Percentiles rank a stretch among this genome's conserved stretches.
These are phyloP conservation scores for Drosophila arizonae DNA, from an alignment of 1,140 invertebrate species.

Conservation along the genomic window DNA sequence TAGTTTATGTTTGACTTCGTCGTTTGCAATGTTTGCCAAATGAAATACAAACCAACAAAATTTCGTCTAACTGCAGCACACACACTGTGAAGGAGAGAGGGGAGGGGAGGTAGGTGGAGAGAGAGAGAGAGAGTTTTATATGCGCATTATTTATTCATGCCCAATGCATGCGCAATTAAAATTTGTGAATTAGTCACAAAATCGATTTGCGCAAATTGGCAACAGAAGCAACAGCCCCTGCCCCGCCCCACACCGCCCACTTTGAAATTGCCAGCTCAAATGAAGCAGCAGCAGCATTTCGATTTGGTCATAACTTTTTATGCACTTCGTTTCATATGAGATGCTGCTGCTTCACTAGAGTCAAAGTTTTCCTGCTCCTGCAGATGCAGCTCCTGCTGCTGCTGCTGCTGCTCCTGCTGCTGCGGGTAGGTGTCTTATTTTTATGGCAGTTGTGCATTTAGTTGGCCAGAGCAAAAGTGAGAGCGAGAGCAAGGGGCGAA, in stretches of 20 bases:
- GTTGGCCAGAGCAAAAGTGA: conserved; percentile 19
- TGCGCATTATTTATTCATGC: conserved; percentile 70
- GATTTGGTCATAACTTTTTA: conserved; percentile 42
- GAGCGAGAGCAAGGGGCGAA: neutral
- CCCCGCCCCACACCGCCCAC: neutral
- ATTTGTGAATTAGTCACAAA: conserved; percentile 76
- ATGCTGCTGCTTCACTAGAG: conserved; percentile 14
- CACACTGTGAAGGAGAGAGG: neutral
- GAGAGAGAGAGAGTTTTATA: conserved; percentile 34
- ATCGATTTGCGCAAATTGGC: conserved; percentile 68
- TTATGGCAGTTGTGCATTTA: conserved; percentile 51
- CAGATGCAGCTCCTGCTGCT: neutral
- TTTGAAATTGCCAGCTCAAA: conserved; percentile 46
- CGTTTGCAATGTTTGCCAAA: conserved; percentile 50
- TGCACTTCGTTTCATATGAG: conserved; percentile 38
- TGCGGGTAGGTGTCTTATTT: conserved; percentile 22
- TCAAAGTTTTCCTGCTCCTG: conserved; percentile 38
- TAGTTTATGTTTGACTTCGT: conserved; percentile 67
- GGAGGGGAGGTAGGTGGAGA: neutral
- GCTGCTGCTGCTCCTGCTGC: neutral
- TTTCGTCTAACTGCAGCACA: conserved; percentile 31
- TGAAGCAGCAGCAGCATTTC: conserved; percentile 18
- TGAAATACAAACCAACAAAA: conserved; percentile 54
- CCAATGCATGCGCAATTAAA: conserved; percentile 74
- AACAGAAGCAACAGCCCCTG: conserved; percentile 37